These are phyloP conservation scores for Boloria selene DNA, from an alignment of 2,888 invertebrate genomes.

Conservation along the genomic window DNA sequence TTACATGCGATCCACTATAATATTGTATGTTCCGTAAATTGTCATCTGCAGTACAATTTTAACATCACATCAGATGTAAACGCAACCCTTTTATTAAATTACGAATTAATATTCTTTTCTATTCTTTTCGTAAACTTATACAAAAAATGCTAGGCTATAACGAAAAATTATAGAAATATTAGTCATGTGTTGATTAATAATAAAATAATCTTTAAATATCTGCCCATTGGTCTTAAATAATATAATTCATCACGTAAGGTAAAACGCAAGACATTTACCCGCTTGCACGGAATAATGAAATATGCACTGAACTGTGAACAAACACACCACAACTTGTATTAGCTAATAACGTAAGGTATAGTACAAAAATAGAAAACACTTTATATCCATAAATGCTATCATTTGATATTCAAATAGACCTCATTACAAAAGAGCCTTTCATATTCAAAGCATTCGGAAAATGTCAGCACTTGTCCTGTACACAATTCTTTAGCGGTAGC, in stretches of 20 bases:
- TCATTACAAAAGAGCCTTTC: conserved; percentile 16
- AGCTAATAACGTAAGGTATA: conserved; percentile 13
- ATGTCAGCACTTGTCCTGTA: conserved; percentile 26
- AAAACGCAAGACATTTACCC: conserved; percentile 7
- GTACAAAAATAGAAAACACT: neutral
- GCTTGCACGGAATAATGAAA: conserved; percentile 9
- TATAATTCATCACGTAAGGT: conserved; percentile 8
- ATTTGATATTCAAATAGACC: conserved; percentile 27
- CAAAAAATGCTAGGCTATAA: neutral
- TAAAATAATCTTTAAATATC: neutral
- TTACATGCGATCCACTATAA: conserved; percentile 46
- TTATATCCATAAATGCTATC: conserved; percentile 18
- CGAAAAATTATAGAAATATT: neutral
- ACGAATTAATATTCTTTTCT: too few relatives aligned
- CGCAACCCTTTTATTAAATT: too few relatives aligned
- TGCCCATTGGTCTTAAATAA: neutral
- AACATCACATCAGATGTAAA: neutral
- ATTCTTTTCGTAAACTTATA: too few relatives aligned
- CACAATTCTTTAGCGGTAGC: too few relatives aligned
- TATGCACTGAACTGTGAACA: conserved; percentile 14
- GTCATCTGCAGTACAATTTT: conserved; percentile 5
- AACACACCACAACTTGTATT: conserved; percentile 11
- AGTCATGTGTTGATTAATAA: neutral
- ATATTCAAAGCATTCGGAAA: conserved; percentile 23
- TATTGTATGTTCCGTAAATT: conserved; percentile 49